Conservation (phyloP, 1,140 invertebrate genomes). For the Galleria mellonella region DNA sequence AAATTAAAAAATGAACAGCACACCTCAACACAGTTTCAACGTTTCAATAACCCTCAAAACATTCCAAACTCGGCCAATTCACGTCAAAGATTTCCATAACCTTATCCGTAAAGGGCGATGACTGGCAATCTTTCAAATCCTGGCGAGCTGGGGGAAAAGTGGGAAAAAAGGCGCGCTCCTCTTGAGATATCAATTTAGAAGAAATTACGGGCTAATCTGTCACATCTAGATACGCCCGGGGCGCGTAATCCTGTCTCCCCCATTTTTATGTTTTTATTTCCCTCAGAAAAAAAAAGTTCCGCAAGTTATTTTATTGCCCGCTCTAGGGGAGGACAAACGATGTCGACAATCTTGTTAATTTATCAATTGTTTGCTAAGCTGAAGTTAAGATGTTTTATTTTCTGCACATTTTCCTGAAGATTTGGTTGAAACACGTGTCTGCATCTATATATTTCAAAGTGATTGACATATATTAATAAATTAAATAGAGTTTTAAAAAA, state of each 20-base stretch:
- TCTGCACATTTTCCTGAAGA: no score
- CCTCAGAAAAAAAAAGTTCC: conserved; percentile 26
- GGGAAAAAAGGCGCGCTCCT: conserved; percentile 19
- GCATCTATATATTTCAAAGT: no score
- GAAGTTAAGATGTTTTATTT: conserved; percentile 14
- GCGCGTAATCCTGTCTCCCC: conserved; percentile 42
- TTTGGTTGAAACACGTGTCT: no score
- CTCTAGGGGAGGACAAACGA: conserved; percentile 21
- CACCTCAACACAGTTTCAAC: no score
- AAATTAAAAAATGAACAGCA: no score
- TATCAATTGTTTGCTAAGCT: conserved; percentile 45
- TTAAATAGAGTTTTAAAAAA: no score
- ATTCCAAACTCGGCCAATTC: conserved; percentile 23
- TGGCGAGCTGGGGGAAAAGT: conserved; percentile 8
- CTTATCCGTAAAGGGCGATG: conserved; percentile 35
- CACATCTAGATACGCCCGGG: conserved; percentile 50
- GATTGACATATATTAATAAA: no score
- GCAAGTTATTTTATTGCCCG: not conserved
- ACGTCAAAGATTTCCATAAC: conserved; percentile 39
- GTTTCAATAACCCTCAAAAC: conserved; percentile 11
- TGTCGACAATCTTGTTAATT: conserved; percentile 48
- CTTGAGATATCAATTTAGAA: conserved; percentile 63
- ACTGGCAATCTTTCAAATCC: conserved; percentile 45
- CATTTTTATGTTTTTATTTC: conserved; percentile 31
- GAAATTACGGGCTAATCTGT: conserved; percentile 67